Conservation (phyloP, 1,140 invertebrate species). For the Drosophila erecta region DNA sequence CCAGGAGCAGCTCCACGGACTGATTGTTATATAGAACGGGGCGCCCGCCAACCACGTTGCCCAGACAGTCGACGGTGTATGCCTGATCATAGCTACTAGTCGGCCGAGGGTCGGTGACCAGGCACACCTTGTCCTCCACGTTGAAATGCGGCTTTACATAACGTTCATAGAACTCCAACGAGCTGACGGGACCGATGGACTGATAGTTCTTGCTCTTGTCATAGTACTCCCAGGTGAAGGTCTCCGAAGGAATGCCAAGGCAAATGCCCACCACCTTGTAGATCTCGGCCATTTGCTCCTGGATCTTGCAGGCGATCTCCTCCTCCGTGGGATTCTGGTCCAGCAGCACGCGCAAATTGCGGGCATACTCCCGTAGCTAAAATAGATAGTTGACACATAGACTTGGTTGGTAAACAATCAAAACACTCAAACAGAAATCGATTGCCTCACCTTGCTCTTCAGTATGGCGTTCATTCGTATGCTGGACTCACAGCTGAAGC, state of each 20-base stretch:
- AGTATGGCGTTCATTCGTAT: constrained; percentile 91
- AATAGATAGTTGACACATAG: not conserved
- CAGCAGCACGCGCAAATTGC: constrained; percentile 88
- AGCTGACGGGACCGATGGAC: constrained; percentile 90
- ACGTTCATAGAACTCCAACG: constrained; percentile 92
- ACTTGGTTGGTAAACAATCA: no score
- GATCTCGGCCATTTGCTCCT: constrained; percentile 90
- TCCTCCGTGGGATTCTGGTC: constrained; percentile 81
- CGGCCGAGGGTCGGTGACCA: constrained; percentile 93
- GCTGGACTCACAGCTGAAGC: constrained; percentile 90
- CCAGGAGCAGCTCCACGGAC: constrained; percentile 90
- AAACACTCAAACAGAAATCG: no score
- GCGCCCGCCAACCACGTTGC: constrained; percentile 92
- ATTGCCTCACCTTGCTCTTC: constrained; percentile 88
- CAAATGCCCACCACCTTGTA: constrained; percentile 94
- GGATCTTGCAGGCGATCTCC: constrained; percentile 86
- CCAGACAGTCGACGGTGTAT: constrained; percentile 95
- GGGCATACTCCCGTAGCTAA: constrained; percentile 92
- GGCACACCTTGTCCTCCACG: constrained; percentile 93
- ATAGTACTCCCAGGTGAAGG: constrained; percentile 94
- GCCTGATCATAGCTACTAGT: constrained; percentile 90
- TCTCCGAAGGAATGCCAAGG: constrained; percentile 91
- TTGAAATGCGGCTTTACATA: constrained; percentile 92
- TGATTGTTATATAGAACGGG: constrained; percentile 95
- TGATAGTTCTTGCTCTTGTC: constrained; percentile 93